Evolutionary conservation across 2,797 vertebrate species (phyloP).

Genomic region (Lepus townsendii): DNA sequence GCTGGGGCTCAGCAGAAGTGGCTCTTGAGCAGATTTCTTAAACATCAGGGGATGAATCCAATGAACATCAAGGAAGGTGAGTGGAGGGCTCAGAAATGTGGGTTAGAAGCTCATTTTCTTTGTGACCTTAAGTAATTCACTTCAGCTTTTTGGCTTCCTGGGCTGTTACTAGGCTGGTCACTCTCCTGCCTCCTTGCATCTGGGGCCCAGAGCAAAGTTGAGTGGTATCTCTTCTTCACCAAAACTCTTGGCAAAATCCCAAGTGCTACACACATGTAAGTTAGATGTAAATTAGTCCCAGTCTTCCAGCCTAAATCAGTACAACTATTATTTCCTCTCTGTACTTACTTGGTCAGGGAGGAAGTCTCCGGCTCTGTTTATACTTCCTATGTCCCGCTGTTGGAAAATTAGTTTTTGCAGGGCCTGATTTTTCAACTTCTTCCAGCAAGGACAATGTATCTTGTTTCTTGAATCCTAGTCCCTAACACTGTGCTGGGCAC

Average conservation of each 20-base stretch:
- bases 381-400: not conserved
- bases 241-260: constrained; percentile 61
- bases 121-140: not conserved
- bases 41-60: not conserved
- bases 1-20: not conserved
- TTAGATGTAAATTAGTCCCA: constrained; percentile 53
- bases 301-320: not conserved
- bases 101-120: not conserved
- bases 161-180: not conserved
- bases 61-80: not conserved
- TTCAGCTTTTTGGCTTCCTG: not conserved
- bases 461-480: constrained; percentile 19
- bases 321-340: constrained; percentile 33
- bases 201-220: not conserved
- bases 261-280: constrained; percentile 59
- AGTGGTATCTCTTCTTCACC: not conserved
- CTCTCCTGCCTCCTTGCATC: not conserved
- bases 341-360: constrained; percentile 1
- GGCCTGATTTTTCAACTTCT: constrained; percentile 35
- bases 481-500: not conserved
- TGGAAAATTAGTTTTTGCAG: constrained; percentile 2
- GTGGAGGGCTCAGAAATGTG: not conserved
- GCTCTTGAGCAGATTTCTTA: not conserved
- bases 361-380: not conserved
- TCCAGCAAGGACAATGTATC: constrained; percentile 39